Base-by-base conservation (phyloP, 2,888 invertebrate species). In the Arge pagana region DNA sequence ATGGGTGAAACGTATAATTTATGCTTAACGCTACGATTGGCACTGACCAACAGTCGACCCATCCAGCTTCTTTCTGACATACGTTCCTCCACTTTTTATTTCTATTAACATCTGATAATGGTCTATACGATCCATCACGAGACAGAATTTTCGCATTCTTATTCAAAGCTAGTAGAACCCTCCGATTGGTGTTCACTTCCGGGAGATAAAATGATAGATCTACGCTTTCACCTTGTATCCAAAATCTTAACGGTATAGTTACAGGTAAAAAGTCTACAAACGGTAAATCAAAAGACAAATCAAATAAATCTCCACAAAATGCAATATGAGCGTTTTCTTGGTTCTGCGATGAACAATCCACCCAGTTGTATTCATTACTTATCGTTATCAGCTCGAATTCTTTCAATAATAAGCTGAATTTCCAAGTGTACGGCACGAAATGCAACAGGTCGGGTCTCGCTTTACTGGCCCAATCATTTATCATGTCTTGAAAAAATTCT, bases 301-400 rank as follows among this genome's bases (percentile, higher is more conserved):
- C 96, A 64, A 97, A 87, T 10, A 93, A 83, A 71, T 96, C 96
- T 1, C 96, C 96, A 72, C 95, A 95, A 65, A 96, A 89, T 0
- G 95, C 96, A 49, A 96, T 83, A 72, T 95, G 93, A 77, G 93
- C 88, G 76, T 96, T 96, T 79, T 96, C 96, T 75, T 93, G 93
- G 65, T 93, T 91, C 42, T 94, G 93, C 19, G 95, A 95, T 49
- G 95, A 93, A 67, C 97, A 97, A 77, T 99, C 98, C 61, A 99
- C 90, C 99, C 98, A 99, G 77, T 99, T 99, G 77, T 93, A 93
- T 73, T 98, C 94, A 78, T 98, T 99, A 68, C 94, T 89, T 11
- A 94, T 80, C 33, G 95, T 92, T 1, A 97, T 84, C 11, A 99
- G 82, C 78, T 99, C 96, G 77, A 97, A 96, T 77, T 97, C 95